A percentile compares a stretch with the other conserved stretches of the same genome.
Conservation (phyloP, 1,140 invertebrate species). For the Capitella teleta region DNA sequence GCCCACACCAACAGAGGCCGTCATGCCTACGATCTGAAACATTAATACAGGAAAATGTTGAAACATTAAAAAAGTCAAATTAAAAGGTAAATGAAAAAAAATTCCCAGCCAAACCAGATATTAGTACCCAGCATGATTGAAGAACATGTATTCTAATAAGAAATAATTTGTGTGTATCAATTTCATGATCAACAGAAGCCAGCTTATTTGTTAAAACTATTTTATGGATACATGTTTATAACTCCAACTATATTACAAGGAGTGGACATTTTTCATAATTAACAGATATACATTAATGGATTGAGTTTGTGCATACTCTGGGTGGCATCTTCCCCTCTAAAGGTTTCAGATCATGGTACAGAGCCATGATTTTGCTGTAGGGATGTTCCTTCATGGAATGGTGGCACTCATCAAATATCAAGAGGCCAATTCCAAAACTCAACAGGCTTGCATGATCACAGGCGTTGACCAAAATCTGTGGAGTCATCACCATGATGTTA, state of each 20-base stretch:
- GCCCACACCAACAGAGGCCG: constrained; percentile 38
- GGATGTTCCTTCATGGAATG: constrained; percentile 32
- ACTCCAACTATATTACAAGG: too few species aligned
- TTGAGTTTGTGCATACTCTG: neutral
- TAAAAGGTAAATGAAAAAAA: neutral
- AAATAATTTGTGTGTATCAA: neutral
- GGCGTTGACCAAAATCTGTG: constrained; percentile 34
- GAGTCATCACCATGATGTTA: constrained; percentile 29
- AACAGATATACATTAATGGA: neutral
- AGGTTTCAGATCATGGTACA: constrained; percentile 23
- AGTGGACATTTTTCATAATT: neutral
- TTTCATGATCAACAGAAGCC: neutral
- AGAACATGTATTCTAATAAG: neutral
- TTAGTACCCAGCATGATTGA: neutral
- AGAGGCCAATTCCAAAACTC: constrained; percentile 17
- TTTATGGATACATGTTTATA: too few species aligned
- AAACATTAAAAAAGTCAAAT: neutral
- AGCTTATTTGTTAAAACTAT: too few species aligned
- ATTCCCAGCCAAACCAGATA: neutral
- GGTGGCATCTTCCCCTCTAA: neutral
- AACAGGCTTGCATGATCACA: constrained; percentile 7
- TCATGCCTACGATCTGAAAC: constrained; percentile 40
- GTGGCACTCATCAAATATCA: constrained; percentile 42
- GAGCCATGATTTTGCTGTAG: constrained; percentile 30
- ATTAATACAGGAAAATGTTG: too few species aligned